Evolutionary conservation across 1,140 invertebrate genomes (phyloP).

Genomic region (Hetaerina americana): DNA sequence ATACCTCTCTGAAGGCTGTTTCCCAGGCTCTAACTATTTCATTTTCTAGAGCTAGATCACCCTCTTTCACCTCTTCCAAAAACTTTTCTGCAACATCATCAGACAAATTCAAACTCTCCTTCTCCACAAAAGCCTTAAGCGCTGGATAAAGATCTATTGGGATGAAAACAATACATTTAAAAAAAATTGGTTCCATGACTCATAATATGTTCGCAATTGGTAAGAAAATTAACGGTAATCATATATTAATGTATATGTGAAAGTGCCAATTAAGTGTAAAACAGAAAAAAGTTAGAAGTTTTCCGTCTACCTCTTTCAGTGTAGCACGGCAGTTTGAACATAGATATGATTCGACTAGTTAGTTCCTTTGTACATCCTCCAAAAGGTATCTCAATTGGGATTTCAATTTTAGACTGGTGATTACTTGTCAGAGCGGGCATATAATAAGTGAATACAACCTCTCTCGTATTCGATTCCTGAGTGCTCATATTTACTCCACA

Average conservation of each 20-base stretch:
- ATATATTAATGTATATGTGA: no score
- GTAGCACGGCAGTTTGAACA: background rate
- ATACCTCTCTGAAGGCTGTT: slow-evolving; percentile 21
- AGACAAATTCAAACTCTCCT: background rate
- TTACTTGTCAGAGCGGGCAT: background rate
- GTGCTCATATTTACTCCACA: background rate
- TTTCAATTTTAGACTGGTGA: background rate
- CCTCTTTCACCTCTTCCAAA: background rate
- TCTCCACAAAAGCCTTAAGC: background rate
- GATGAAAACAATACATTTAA: background rate
- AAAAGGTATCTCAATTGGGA: slow-evolving; percentile 19
- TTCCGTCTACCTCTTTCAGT: background rate
- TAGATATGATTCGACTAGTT: background rate
- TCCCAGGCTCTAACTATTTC: background rate
- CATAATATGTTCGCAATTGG: no score
- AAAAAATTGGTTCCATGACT: no score
- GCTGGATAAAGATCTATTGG: background rate
- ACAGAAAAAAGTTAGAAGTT: no score
- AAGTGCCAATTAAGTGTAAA: no score
- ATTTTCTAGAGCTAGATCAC: background rate
- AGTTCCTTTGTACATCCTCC: background rate
- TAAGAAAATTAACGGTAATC: no score
- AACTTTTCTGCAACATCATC: background rate
- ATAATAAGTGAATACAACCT: background rate
- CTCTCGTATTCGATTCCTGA: background rate